Conservation (phyloP, 2,797 vertebrate species). For the Cichlasoma orientale region DNA sequence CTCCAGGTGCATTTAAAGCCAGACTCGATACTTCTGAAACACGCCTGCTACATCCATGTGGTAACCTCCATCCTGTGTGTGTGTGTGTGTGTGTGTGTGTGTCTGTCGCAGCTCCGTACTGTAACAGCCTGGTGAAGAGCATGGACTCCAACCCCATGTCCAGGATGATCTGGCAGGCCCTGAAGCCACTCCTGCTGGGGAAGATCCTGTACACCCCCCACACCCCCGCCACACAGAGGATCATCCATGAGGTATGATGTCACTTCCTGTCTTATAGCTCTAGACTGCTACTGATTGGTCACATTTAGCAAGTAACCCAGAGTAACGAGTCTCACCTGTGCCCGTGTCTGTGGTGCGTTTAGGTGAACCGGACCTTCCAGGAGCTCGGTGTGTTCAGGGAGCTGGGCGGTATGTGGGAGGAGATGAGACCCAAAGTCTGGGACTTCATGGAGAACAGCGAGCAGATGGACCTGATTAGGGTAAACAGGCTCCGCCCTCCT, state of each 20-base stretch:
- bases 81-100: not conserved
- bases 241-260: conserved; percentile 89
- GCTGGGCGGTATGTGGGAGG: conserved; percentile 94
- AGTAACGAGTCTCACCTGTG: not conserved
- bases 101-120: conserved; percentile 86
- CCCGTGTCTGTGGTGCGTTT: conserved; percentile 19
- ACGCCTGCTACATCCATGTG: not conserved
- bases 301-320: not conserved
- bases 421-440: conserved; percentile 91
- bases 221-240: conserved; percentile 85
- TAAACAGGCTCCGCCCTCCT: conserved; percentile 30
- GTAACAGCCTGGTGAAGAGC: conserved; percentile 91
- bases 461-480: conserved; percentile 91
- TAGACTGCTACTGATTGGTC: not conserved
- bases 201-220: conserved; percentile 96
- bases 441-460: conserved; percentile 91
- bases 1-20: not conserved
- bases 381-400: conserved; percentile 92
- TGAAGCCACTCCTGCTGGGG: conserved; percentile 94
- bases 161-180: conserved; percentile 94
- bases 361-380: conserved; percentile 98
- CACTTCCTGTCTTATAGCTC: not conserved
- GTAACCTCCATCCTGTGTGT: not conserved
- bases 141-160: conserved; percentile 94
- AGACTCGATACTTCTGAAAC: not conserved